Evolutionary conservation across 2,797 vertebrate genomes (phyloP).

Genomic region (Anolis apletophallus): DNA sequence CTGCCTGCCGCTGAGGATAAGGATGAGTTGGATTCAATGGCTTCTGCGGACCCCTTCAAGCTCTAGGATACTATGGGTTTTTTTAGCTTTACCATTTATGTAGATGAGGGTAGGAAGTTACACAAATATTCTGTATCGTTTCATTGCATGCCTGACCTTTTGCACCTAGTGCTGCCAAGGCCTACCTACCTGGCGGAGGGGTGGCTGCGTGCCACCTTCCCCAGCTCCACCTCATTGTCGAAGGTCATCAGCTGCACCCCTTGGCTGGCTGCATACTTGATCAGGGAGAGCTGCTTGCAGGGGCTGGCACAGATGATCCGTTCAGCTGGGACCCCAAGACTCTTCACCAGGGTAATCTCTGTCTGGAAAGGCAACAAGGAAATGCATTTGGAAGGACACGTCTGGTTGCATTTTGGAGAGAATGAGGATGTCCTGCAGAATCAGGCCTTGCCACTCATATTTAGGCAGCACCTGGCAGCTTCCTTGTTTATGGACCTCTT

Average conservation of each 20-base stretch:
- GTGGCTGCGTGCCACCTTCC: slow-evolving; percentile 79
- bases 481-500: too few species aligned
- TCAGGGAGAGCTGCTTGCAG: slow-evolving; percentile 81
- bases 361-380: slow-evolving; percentile 67
- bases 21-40: too few species aligned
- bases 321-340: slow-evolving; percentile 72
- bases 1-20: too few species aligned
- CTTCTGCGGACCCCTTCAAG: too few species aligned
- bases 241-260: slow-evolving; percentile 80
- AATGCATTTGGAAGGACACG: not conserved
- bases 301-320: slow-evolving; percentile 81
- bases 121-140: too few species aligned
- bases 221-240: slow-evolving; percentile 81
- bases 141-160: not conserved
- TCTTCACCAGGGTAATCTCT: slow-evolving; percentile 74
- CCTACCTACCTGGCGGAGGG: slow-evolving; percentile 76
- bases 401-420: not conserved
- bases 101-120: too few species aligned
- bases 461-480: too few species aligned
- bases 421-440: not conserved
- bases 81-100: too few species aligned
- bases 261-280: slow-evolving; percentile 75
- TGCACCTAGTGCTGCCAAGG: not conserved
- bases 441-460: too few species aligned
- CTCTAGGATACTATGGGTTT: too few species aligned